Evolutionary conservation across 2,113 vertebrate species (phyloP).

Genomic region (Psilopogon haemacephalus): DNA sequence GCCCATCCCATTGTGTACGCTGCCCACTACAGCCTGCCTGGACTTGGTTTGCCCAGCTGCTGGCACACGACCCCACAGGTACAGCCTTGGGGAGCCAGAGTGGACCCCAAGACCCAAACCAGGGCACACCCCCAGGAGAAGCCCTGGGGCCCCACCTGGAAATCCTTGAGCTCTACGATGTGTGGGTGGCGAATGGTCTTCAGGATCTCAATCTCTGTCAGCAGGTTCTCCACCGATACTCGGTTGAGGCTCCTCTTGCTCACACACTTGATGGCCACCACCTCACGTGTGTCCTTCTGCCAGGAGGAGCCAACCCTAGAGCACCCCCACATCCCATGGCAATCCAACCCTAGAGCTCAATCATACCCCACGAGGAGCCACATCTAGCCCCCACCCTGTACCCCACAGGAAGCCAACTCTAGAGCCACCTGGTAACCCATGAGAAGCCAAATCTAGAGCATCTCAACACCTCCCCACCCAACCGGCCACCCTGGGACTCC

Average conservation of each 20-base stretch:
- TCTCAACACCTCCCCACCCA: background rate
- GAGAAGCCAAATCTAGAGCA: background rate
- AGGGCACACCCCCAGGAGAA: rapidly evolving
- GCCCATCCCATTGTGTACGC: rapidly evolving
- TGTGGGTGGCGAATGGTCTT: conserved; percentile 91
- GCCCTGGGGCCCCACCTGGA: conserved; percentile 79
- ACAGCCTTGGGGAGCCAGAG: background rate
- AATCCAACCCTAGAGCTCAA: background rate
- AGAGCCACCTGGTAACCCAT: background rate
- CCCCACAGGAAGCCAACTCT: background rate
- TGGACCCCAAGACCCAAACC: background rate
- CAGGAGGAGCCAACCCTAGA: background rate
- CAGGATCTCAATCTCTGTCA: conserved; percentile 95
- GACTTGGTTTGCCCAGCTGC: background rate
- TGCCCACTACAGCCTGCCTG: background rate
- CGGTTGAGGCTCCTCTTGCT: conserved; percentile 93
- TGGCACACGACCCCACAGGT: rapidly evolving
- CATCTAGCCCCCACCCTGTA: background rate
- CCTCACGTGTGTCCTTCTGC: conserved; percentile 88
- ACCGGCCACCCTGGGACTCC: background rate
- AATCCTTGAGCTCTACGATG: conserved; percentile 95
- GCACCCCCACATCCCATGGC: background rate
- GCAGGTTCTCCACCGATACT: conserved; percentile 89
- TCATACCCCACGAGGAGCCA: background rate
- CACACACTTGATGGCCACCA: conserved; percentile 94